phyloP scores from a whole-genome alignment of 2,797 vertebrate genomes.

The Oryzias dopingdopingensis region DNA sequence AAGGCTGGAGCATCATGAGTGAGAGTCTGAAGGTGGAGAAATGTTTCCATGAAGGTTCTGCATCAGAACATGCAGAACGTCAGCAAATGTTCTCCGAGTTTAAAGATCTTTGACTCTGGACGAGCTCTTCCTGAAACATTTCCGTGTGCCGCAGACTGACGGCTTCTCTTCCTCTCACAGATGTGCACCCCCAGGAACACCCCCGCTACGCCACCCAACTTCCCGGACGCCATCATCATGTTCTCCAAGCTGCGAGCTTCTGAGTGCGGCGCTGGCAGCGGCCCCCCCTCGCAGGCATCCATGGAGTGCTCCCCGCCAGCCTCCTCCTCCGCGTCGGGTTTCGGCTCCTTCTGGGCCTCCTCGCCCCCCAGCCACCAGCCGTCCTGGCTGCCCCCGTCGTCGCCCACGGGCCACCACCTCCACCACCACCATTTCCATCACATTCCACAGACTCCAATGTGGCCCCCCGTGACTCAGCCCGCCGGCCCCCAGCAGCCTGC shows the following conservation, averaged over 20 bases:
- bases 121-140: too few relatives aligned
- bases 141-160: background rate
- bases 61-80: too few relatives aligned
- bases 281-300: slow-evolving; percentile 71
- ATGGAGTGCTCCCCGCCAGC: slow-evolving; percentile 85
- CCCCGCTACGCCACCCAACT: slow-evolving; percentile 92
- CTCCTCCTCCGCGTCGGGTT: slow-evolving; percentile 76
- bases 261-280: slow-evolving; percentile 70
- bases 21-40: too few relatives aligned
- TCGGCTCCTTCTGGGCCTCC: slow-evolving; percentile 88
- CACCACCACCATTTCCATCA: slow-evolving; percentile 80
- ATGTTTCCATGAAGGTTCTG: too few relatives aligned
- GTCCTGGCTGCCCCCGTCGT: slow-evolving; percentile 83
- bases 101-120: too few relatives aligned
- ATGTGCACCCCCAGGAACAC: slow-evolving; percentile 96
- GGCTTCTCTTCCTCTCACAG: slow-evolving; percentile 52
- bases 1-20: too few relatives aligned
- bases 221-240: slow-evolving; percentile 93
- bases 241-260: slow-evolving; percentile 92
- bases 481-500: slow-evolving; percentile 76
- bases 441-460: slow-evolving; percentile 81
- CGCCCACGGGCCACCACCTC: slow-evolving; percentile 79
- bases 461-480: slow-evolving; percentile 81
- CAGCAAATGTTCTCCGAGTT: too few relatives aligned
- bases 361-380: slow-evolving; percentile 85